phyloP scores from a whole-genome alignment of 2,797 vertebrate species.

The Coccyzus lansbergi region DNA sequence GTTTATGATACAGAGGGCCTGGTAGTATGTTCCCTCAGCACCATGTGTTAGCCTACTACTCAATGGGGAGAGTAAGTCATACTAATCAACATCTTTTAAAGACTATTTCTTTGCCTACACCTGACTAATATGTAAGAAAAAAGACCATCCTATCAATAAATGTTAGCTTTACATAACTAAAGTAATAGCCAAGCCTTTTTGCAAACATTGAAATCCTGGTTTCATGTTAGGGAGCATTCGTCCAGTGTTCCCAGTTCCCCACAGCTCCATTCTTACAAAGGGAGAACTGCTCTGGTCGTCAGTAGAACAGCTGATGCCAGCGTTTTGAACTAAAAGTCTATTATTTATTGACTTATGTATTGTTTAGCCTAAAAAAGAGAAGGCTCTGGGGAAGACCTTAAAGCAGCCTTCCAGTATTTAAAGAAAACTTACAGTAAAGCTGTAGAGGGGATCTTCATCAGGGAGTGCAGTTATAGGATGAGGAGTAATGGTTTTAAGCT shows the following conservation, averaged over 20 bases:
- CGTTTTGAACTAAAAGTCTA: background rate
- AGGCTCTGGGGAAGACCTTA: too few relatives aligned
- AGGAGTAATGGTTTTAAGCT: too few relatives aligned
- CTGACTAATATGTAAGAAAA: too few relatives aligned
- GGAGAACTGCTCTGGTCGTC: background rate
- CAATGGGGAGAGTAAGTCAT: fast-evolving
- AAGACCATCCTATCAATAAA: too few relatives aligned
- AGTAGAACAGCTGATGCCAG: background rate
- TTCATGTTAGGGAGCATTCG: background rate
- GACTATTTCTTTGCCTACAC: background rate
- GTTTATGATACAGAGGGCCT: too few relatives aligned
- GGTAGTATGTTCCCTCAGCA: background rate
- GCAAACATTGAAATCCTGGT: background rate
- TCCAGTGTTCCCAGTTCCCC: background rate
- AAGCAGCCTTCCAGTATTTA: too few relatives aligned
- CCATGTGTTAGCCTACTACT: fast-evolving
- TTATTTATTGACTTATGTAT: background rate
- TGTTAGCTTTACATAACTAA: background rate
- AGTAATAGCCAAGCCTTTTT: background rate
- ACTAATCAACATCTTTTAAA: too few relatives aligned
- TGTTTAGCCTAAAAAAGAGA: too few relatives aligned
- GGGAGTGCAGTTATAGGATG: too few relatives aligned
- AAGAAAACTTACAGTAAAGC: too few relatives aligned
- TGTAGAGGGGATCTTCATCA: too few relatives aligned
- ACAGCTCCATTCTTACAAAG: background rate